Conservation (phyloP, 2,113 vertebrate species). For the Neoarius graeffei region DNA sequence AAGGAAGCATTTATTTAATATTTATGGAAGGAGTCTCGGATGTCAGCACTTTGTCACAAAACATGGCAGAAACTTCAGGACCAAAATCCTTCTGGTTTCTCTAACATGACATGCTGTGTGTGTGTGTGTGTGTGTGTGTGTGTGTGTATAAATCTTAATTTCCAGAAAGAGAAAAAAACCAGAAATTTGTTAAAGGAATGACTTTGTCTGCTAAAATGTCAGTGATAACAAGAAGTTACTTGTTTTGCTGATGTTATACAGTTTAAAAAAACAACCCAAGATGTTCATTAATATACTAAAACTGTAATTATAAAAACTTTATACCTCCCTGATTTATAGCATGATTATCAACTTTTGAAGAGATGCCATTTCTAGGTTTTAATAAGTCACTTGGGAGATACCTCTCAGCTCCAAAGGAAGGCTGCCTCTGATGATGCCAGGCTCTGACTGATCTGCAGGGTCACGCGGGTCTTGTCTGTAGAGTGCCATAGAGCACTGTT, state of each 20-base stretch:
- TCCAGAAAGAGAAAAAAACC: background rate
- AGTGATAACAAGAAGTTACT: background rate
- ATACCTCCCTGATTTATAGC: background rate
- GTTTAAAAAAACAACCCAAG: background rate
- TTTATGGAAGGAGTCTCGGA: background rate
- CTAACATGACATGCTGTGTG: background rate
- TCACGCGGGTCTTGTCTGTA: slow-evolving; percentile 53
- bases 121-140: background rate
- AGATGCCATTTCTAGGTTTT: background rate
- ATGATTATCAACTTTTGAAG: background rate
- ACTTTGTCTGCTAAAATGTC: background rate
- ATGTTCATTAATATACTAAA: background rate
- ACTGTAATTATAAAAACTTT: background rate
- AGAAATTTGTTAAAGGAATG: background rate
- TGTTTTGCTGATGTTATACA: background rate
- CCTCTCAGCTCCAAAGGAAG: slow-evolving; percentile 69
- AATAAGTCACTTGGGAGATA: slow-evolving; percentile 48
- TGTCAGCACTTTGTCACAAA: background rate
- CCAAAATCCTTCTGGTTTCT: background rate
- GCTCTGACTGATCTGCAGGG: slow-evolving; percentile 4
- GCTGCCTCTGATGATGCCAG: slow-evolving; percentile 33
- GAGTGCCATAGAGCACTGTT: slow-evolving; percentile 60
- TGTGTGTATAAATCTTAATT: too few species aligned
- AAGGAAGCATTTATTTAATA: background rate
- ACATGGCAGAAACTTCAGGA: background rate